phyloP scores from a whole-genome alignment of 2,113 vertebrate species.

The Monopterus albus region DNA sequence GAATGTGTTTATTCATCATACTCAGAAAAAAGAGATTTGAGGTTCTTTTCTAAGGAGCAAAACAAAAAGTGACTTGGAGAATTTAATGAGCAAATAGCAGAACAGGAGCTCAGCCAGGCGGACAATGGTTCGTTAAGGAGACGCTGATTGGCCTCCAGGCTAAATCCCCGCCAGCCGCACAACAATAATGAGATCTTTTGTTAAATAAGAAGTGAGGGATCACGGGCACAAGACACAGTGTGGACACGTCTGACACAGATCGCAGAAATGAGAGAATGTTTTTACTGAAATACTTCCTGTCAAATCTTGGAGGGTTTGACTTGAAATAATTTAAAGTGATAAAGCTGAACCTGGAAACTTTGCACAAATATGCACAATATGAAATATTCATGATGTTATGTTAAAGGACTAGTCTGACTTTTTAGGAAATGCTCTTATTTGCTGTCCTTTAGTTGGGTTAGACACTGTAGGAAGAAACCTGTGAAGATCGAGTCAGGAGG shows the following conservation, averaged over 20 bases:
- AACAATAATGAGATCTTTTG: slow-evolving; percentile 51
- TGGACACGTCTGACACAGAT: not conserved
- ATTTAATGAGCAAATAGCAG: slow-evolving; percentile 52
- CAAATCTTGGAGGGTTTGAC: not conserved
- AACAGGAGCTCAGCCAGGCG: slow-evolving; percentile 36
- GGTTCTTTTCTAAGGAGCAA: slow-evolving; percentile 61
- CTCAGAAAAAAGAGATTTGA: slow-evolving; percentile 37
- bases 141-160: slow-evolving; percentile 59
- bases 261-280: too few relatives aligned
- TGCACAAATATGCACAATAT: too few relatives aligned
- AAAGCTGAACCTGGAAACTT: too few relatives aligned
- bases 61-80: slow-evolving; percentile 48
- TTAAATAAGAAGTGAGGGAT: slow-evolving; percentile 32
- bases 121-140: slow-evolving; percentile 66
- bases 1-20: slow-evolving; percentile 48
- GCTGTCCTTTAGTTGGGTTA: too few relatives aligned
- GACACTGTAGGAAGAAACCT: too few relatives aligned
- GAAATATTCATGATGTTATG: too few relatives aligned
- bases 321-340: too few relatives aligned
- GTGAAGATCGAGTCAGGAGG: too few relatives aligned
- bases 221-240: not conserved
- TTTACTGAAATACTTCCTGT: too few relatives aligned
- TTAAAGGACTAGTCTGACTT: too few relatives aligned
- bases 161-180: slow-evolving; percentile 40
- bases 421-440: too few relatives aligned